Evolutionary conservation across 1,140 invertebrate genomes (phyloP), one percentile per base, ranked within the genome.

Genomic region (Calycopis cecrops): DNA sequence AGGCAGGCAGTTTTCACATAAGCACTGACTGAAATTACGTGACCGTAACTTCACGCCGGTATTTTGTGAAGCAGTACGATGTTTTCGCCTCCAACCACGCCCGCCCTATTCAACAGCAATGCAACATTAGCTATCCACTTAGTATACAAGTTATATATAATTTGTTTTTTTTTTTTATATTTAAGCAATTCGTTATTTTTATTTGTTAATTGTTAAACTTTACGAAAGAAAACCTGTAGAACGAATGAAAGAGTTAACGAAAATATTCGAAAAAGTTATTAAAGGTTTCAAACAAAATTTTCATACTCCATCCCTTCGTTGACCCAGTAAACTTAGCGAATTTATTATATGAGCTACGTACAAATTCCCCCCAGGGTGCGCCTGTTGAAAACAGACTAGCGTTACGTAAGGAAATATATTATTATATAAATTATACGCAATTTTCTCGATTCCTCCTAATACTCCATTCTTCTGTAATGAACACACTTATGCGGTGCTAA

Each of bases 311-410:
- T 55, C 52, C 52, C 48, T 52, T 58, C 17, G 51, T 54, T 62
- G 60, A 55, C 60, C 60, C 53, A 59, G 17, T 47, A 53, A 58
- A 62, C 37, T 62, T 58, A 40, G 42, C 35, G 54, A 62, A 58
- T 62, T 59, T 58, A 59, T 62, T 55, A 48, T 48, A 55, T 52
- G 47, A 18, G 57, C 37, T 34, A 35, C 55, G 35, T 35, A 48
- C 52, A 38, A 18, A 34, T 28, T 52, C 35, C 40, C 51, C 51
- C 54, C 12, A 47, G 44, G 28, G 59, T 48, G 16, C 35, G 9
- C n/a, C 12, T 21, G 58, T 59, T 51, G 52, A 51, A 59, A 59
- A 55, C 52, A 52, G 50, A 60, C 35, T 53, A 33, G 42, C 55
- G 16, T 56, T 52, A 49, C 48, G 28, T 57, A 44, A 35, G 16